phyloP scores from a whole-genome alignment of 2,797 vertebrate genomes.

The Megaceryle alcyon region DNA sequence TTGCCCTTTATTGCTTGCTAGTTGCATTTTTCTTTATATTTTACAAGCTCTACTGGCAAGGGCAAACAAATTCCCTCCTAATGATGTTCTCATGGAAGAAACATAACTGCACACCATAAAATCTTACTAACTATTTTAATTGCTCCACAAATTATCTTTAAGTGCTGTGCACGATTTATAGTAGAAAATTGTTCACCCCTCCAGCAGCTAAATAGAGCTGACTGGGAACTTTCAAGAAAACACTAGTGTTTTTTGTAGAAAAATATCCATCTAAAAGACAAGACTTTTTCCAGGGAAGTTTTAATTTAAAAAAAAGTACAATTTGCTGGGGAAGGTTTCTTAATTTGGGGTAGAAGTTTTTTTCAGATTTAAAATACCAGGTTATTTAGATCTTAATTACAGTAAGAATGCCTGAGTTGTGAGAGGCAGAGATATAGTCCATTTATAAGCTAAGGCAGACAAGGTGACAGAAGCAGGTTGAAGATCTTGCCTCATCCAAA shows the following conservation, averaged over 20 bases:
- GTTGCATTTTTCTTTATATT: constrained; percentile 30
- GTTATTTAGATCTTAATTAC: not conserved
- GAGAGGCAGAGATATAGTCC: not conserved
- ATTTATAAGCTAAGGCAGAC: not conserved
- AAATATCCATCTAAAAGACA: not conserved
- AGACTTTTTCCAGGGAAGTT: not conserved
- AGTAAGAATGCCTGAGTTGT: not conserved
- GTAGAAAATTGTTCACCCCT: not conserved
- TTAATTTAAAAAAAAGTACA: not conserved
- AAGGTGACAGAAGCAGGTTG: not conserved
- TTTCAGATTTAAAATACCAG: not conserved
- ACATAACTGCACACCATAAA: constrained; percentile 23
- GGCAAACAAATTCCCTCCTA: constrained; percentile 53
- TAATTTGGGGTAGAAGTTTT: not conserved
- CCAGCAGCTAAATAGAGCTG: not conserved
- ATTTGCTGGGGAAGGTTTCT: not conserved
- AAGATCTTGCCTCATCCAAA: not conserved
- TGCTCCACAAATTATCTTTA: constrained; percentile 49
- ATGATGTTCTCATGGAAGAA: constrained; percentile 46
- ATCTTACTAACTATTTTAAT: constrained; percentile 54
- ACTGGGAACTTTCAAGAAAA: not conserved
- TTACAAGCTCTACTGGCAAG: constrained; percentile 36
- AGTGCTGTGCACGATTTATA: constrained; percentile 16
- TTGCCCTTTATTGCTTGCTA: constrained; percentile 17
- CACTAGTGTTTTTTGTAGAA: not conserved